phyloP scores from a whole-genome alignment of 2,888 invertebrate species.

The Tyria jacobaeae region DNA sequence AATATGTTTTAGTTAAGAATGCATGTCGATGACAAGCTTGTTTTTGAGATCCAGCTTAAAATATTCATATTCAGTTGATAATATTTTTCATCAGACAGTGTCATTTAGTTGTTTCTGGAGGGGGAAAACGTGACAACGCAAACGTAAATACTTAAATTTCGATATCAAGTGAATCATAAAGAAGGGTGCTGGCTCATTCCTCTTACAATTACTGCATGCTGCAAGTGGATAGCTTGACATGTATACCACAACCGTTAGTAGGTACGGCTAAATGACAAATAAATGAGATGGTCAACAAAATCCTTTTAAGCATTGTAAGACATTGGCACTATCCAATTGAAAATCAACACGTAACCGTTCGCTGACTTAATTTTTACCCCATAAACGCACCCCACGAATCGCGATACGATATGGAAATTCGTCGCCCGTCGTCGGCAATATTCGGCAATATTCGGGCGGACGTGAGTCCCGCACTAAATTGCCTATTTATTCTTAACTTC shows the following conservation, averaged over 20 bases:
- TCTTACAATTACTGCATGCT: background rate
- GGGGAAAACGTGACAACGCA: slow-evolving; percentile 21
- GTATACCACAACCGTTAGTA: background rate
- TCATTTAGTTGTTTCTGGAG: slow-evolving; percentile 17
- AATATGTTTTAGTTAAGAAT: background rate
- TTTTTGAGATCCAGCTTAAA: background rate
- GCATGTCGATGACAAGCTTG: background rate
- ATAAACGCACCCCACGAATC: slow-evolving; percentile 84
- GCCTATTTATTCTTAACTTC: slow-evolving; percentile 88
- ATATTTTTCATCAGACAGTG: slow-evolving; percentile 17
- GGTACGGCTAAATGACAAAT: background rate
- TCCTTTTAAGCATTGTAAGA: slow-evolving; percentile 36
- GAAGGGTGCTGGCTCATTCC: slow-evolving; percentile 16
- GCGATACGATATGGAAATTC: slow-evolving; percentile 85
- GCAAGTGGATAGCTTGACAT: background rate
- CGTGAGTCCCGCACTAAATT: slow-evolving; percentile 85
- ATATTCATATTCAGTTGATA: slow-evolving; percentile 7
- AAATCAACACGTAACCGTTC: slow-evolving; percentile 74
- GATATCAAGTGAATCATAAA: slow-evolving; percentile 22
- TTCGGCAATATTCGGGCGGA: slow-evolving; percentile 84
- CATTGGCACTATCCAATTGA: slow-evolving; percentile 68
- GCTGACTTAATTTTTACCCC: slow-evolving; percentile 85
- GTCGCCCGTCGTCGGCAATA: slow-evolving; percentile 80
- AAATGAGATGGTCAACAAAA: slow-evolving; percentile 1
- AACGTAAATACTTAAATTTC: slow-evolving; percentile 20